Conservation (phyloP, 2,113 vertebrate genomes). For the Meleagris gallopavo region DNA sequence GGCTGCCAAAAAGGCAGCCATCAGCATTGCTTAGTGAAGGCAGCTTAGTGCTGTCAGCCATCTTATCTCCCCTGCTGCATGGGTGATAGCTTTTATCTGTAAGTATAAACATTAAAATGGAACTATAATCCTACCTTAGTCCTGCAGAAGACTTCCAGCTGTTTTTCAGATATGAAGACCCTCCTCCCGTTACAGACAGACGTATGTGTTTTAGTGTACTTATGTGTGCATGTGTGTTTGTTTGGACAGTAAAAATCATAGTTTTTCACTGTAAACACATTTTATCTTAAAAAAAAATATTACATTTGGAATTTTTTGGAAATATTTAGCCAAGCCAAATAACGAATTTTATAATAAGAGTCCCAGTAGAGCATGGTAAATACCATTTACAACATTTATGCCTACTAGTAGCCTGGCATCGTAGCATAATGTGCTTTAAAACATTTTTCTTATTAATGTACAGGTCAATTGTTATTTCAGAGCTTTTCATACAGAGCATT, state of each 20-base stretch:
- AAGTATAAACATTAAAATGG: conserved; percentile 66
- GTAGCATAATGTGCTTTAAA: background rate
- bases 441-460: background rate
- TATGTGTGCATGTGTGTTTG: background rate
- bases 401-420: background rate
- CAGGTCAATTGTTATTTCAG: background rate
- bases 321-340: background rate
- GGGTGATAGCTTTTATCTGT: conserved; percentile 66
- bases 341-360: background rate
- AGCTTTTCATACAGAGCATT: background rate
- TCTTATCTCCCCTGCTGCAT: conserved; percentile 65
- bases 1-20: conserved; percentile 67
- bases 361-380: background rate
- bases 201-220: background rate
- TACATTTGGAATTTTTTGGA: background rate
- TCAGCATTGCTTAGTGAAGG: conserved; percentile 72
- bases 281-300: background rate
- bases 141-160: conserved; percentile 46
- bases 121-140: conserved; percentile 63
- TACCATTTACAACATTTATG: background rate
- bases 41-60: conserved; percentile 72
- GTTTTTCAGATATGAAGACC: conserved; percentile 6
- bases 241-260: background rate
- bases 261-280: background rate
- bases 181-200: background rate